Evolutionary conservation across 2,888 invertebrate species (phyloP).

Genomic region (Tanytarsus gracilentus): DNA sequence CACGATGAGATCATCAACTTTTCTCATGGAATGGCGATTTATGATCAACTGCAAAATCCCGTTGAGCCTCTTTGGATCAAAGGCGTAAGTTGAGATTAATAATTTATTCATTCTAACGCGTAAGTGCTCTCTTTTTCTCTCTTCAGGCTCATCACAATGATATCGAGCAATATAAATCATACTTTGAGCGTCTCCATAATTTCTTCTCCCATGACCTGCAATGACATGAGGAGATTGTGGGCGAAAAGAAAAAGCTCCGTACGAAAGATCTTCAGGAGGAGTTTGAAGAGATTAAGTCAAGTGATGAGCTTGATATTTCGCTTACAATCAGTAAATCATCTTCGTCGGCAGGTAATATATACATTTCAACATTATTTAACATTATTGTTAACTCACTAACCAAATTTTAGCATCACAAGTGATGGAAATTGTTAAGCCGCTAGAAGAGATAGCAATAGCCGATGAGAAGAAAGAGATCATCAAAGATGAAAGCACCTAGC

Average conservation of each 20-base stretch:
- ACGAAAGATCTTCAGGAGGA: slow-evolving; percentile 2
- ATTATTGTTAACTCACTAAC: too few relatives aligned
- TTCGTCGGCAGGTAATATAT: not conserved
- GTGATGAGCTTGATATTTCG: slow-evolving; percentile 15
- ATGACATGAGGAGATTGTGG: slow-evolving; percentile 13
- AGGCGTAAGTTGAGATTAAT: not conserved
- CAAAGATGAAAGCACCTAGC: not conserved
- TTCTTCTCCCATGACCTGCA: slow-evolving; percentile 5
- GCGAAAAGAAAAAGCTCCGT: not conserved
- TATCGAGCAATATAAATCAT: slow-evolving; percentile 10
- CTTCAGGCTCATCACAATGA: slow-evolving; percentile 12
- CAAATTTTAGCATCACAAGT: too few relatives aligned
- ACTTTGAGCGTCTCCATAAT: slow-evolving; percentile 3
- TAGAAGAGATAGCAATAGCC: too few relatives aligned
- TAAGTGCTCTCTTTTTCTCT: not conserved
- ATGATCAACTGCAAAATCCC: slow-evolving; percentile 85
- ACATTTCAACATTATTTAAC: not conserved
- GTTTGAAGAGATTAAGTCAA: slow-evolving; percentile 8
- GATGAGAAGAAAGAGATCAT: too few relatives aligned
- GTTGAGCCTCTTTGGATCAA: slow-evolving; percentile 91
- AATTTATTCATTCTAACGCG: not conserved
- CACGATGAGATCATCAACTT: slow-evolving; percentile 96
- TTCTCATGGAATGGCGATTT: slow-evolving; percentile 87
- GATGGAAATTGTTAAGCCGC: too few relatives aligned
- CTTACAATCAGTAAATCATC: slow-evolving; percentile 13